Conservation (phyloP, 2,113 vertebrate genomes). For the Bos indicus region DNA sequence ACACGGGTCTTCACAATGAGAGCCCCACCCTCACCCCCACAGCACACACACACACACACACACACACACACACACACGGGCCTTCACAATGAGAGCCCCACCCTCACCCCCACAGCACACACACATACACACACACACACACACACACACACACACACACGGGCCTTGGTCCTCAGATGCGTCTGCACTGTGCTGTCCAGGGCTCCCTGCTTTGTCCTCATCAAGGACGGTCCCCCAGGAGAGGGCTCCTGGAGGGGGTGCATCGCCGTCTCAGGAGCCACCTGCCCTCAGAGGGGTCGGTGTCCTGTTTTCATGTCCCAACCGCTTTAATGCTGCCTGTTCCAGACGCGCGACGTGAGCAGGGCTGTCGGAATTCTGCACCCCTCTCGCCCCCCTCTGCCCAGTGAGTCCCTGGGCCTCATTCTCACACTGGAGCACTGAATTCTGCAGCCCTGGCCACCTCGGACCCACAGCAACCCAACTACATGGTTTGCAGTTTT, state of each 20-base stretch:
- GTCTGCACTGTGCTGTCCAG: neutral
- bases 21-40: too few relatives aligned
- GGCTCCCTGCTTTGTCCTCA: neutral
- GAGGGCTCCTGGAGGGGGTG: neutral
- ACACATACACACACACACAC: neutral
- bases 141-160: neutral
- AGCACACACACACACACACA: neutral
- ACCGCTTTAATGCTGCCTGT: neutral
- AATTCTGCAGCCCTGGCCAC: neutral
- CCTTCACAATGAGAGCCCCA: neutral
- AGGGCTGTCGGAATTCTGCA: neutral
- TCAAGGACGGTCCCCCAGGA: neutral
- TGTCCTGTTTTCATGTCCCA: accelerated
- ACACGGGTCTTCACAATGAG: too few relatives aligned
- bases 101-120: neutral
- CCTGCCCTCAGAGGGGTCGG: neutral
- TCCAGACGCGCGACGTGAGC: accelerated
- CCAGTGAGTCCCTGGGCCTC: neutral
- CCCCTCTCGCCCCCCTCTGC: neutral
- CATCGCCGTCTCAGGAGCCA: neutral
- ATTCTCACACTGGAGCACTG: neutral
- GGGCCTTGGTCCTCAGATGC: neutral
- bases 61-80: neutral
- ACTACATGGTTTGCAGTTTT: accelerated
- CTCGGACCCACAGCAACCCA: neutral